A percentile compares a stretch with the other conserved stretches of the same genome.
Conservation (phyloP, 2,113 vertebrate species). For the Archocentrus centrarchus region DNA sequence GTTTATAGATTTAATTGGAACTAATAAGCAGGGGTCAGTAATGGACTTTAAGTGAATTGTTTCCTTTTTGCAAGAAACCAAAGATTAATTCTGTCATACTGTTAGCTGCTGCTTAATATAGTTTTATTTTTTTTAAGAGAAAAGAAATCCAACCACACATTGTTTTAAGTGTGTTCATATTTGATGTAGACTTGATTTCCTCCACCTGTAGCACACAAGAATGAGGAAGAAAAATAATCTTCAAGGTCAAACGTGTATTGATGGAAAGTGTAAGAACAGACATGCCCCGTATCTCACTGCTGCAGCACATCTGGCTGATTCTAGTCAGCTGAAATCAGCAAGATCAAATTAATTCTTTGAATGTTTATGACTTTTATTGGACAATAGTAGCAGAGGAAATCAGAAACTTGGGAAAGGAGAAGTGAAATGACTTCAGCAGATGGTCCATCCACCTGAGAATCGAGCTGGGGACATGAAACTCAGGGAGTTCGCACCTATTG, state of each 20-base stretch:
- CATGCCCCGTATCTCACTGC: neutral
- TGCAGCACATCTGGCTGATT: slow-evolving; percentile 18
- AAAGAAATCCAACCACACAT: neutral
- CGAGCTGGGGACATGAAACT: neutral
- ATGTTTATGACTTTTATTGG: neutral
- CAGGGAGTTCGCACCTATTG: neutral
- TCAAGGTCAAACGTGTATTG: neutral
- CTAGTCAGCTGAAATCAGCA: neutral
- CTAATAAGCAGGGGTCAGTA: neutral
- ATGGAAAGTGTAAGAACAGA: neutral
- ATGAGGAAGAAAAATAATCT: neutral
- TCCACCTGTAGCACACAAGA: neutral
- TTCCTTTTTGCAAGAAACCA: slow-evolving; percentile 6
- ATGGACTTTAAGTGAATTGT: neutral
- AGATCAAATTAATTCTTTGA: slow-evolving; percentile 1
- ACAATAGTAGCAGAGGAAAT: neutral
- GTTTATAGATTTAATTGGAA: neutral
- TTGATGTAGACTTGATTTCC: neutral
- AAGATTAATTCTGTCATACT: neutral
- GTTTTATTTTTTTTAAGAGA: neutral
- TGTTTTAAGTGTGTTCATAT: neutral
- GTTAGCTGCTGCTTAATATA: neutral
- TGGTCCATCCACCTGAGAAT: neutral
- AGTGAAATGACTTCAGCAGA: neutral
- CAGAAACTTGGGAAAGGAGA: neutral